A percentile compares a stretch with the other conserved stretches of the same genome.
phyloP scores from a whole-genome alignment of 2,888 invertebrate genomes.

The Empis stercorea region DNA sequence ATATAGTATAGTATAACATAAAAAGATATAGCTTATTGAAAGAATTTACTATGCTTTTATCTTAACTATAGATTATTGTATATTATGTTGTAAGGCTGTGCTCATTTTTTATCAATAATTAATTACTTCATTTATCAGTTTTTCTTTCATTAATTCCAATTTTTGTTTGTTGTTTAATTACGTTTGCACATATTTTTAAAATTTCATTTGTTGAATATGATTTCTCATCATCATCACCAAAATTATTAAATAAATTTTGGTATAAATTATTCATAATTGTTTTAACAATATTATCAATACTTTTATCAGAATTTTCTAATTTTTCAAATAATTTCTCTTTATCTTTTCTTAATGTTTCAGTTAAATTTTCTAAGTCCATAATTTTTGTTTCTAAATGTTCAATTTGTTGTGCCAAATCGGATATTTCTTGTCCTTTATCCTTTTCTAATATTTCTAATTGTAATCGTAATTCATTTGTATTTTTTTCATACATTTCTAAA shows the following conservation, averaged over 20 bases:
- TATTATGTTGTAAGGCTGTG: too few species aligned
- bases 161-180: constrained; percentile 21
- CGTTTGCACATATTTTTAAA: constrained; percentile 18
- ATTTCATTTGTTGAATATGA: constrained; percentile 15
- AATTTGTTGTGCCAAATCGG: not conserved
- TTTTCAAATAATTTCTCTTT: not conserved
- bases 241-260: constrained; percentile 14
- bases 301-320: constrained; percentile 1
- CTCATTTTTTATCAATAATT: too few species aligned
- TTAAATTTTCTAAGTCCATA: not conserved
- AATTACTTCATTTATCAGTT: too few species aligned
- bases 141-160: constrained; percentile 13
- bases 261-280: constrained; percentile 25
- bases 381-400: not conserved
- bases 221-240: constrained; percentile 13
- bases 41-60: too few species aligned
- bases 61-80: too few species aligned
- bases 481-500: constrained; percentile 4
- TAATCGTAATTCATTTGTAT: not conserved
- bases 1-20: too few species aligned
- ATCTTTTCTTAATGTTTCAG: not conserved
- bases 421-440: constrained; percentile 1
- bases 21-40: too few species aligned
- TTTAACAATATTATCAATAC: constrained; percentile 13
- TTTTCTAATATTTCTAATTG: not conserved